Evolutionary conservation across 30 jellyfish, hydroid and myxozoan genomes (phyloP), one percentile per base, ranked within the genome.

Genomic region (Sanderia malayensis): DNA sequence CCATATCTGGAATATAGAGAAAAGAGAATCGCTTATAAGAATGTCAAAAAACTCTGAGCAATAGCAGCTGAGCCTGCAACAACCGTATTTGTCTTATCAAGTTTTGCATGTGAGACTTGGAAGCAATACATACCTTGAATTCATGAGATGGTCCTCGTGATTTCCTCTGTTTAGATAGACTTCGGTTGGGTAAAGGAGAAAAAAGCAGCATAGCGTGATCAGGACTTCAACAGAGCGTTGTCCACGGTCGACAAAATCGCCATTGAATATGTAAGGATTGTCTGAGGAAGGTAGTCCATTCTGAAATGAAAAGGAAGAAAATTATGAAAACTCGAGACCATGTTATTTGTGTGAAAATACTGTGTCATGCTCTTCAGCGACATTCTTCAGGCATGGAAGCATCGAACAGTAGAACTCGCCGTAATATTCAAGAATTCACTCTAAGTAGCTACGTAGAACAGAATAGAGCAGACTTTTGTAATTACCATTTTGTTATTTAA

Each of bases 161-260:
- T 85, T 85, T 11, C 91, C 91, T n/a, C 95, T 72, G 73, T 76
- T 85, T 17, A 75, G 65, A 58, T 61, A 45, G 28, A 75, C 95
- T 70, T 76, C 90, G 13, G 71, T 1, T 0, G 95, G 95, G 52
- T 76, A 85, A 22, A 85, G 69, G 62, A 85, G 79, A 63, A 58
- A 69, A 55, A 76, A 85, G 53, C 92, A 76, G 73, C 91, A 85
- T n/a, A 85, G 71, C 24, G 79, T 45, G 59, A 85, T 34, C 23
- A 84, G 88, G 8, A 85, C 82, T 70, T 85, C 95, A 25, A 85
- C 55, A 7, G 95, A 84, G 33, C 53, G 30, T 19, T 76, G 73
- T 1, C 95, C 95, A 21, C 95, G 91, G 53, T 85, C 95, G 30
- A 85, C 92, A 41, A 85, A 84, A 58, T 85, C 95, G 1, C 95